These are phyloP conservation scores for Rattus norvegicus DNA, from an alignment of 2,113 vertebrate genomes.

Conservation along the genomic window GRCr8 NC_086028.1:75781001-75781500, in stretches of 20 bases:
- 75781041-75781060: not conserved
- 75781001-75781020: not conserved
- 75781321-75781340: not conserved
- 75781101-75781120: not conserved
- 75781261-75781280: not conserved
- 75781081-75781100: not conserved
- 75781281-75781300: not conserved
- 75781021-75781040: constrained; percentile 8
- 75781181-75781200: not conserved
- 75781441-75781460: not conserved
- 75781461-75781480: not conserved
- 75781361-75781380: not conserved
- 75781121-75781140: not conserved
- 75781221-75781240: not conserved
- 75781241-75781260: not conserved
- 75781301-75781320: not conserved
- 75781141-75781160: not conserved
- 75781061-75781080: not conserved
- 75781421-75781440: not conserved
- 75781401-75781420: not conserved
- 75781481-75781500: not conserved
- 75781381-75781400: not conserved
- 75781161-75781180: not conserved
- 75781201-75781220: not conserved
- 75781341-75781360: not conserved